Base-by-base conservation (phyloP, 2,797 vertebrate genomes). In the Anisognathus igniventris region DNA sequence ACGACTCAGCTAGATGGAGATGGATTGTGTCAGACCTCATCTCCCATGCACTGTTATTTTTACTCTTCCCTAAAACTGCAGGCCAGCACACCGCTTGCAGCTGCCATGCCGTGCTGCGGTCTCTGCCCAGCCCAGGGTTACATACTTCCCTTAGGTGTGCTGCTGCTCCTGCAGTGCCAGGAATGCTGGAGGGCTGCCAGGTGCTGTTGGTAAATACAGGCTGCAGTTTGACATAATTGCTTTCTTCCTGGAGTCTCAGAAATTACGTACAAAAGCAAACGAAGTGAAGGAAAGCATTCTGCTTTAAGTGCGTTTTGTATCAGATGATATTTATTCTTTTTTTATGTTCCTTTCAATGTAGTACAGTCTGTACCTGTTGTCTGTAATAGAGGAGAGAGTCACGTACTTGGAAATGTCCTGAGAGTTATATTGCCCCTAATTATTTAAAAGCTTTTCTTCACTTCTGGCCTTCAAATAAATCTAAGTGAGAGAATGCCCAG, bases 111-210 rank as follows among this genome's bases (percentile, higher is more conserved):
- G 37, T 20, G 92, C 94, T 96, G 95, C 12, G 60, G 95, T 96
- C 91, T 94, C 45, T 19, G 66, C 96, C 96, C 95, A 93, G 88
- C 86, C 84, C 77, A 74, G 87, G 90, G 90, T 94, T 96, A 71
- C 97, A 92, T 96, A 94, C 91, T 94, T 98, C 24, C 92, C 79
- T 44, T 66, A 98, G 96, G 97, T 97, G 96, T 98, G 97, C 96
- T 97, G 80, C 72, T 93, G 93, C 82, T 95, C 86, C 86, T 95
- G 87, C 85, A 70, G 91, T 27, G 83, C 87, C 31, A n/a, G 94
- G 94, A 96, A 96, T 97, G 97, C 97, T 97, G 97, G 97, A 96
- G 70, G 82, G 81, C 48, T 96, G 95, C 97, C 97, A 96, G 53
- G n/a, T 2, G 18, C 92, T 95, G 82, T 95, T 96, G 89, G 96